These are phyloP conservation scores for Sceloporus undulatus DNA, from an alignment of 2,113 vertebrate genomes.

Conservation along the genomic window DNA sequence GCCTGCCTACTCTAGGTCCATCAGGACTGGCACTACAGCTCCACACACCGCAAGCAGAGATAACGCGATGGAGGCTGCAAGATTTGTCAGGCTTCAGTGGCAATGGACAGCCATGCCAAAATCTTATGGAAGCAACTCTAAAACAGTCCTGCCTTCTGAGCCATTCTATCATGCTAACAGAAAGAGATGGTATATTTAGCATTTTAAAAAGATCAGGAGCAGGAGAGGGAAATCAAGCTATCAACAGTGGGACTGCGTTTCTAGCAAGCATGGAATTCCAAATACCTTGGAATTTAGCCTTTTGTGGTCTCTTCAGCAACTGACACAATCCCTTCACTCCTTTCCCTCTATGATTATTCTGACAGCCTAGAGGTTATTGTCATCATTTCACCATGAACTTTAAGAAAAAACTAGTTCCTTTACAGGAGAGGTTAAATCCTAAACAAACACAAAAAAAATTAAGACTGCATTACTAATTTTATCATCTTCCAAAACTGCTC, in stretches of 20 bases:
- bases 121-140: background rate
- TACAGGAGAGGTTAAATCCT: background rate
- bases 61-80: rapidly evolving
- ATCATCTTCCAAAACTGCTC: background rate
- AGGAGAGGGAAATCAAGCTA: rapidly evolving
- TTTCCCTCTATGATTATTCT: background rate
- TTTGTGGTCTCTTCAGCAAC: background rate
- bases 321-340: background rate
- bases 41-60: background rate
- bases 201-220: rapidly evolving
- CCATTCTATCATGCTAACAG: rapidly evolving
- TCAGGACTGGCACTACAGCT: rapidly evolving
- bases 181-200: background rate
- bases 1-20: background rate
- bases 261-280: background rate
- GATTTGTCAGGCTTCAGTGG: background rate
- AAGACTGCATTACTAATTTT: background rate
- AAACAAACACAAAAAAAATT: background rate
- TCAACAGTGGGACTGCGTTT: background rate
- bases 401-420: background rate
- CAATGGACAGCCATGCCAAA: rapidly evolving
- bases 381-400: background rate
- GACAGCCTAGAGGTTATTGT: background rate
- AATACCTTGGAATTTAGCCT: background rate
- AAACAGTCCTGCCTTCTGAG: background rate